Evolutionary conservation across 2,113 vertebrate genomes (phyloP), one percentile per base, ranked within the genome.

Genomic region (Cranoglanis bouderius): DNA sequence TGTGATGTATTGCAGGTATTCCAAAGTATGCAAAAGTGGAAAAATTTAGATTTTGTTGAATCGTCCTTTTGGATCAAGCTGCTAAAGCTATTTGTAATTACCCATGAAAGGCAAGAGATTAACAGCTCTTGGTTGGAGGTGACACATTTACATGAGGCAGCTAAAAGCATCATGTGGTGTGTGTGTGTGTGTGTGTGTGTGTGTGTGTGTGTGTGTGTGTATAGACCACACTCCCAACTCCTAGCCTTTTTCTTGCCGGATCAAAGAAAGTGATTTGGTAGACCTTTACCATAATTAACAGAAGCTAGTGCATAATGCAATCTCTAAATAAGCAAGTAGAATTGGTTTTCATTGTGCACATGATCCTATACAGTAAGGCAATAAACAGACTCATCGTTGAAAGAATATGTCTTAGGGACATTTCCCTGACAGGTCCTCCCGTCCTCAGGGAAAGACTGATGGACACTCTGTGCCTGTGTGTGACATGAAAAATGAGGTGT

Each of bases 121-220:
- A 87, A 84, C 89, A 83, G 78, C 85, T 49, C 53, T 89, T 82
- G 49, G 61, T 80, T 59, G 61, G 46, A 67, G 84, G 40, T 49
- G 51, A 53, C 61, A 77, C 49, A 82, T 86, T 80, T 51, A 83
- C 72, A 63, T 38, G 13, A 29, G 24, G 84, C 77, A 49, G 75
- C 86, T 85, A 57, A 77, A 81, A 59, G 51, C 32, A 67, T 82
- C 49, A 92, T 93, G 86, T 32, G 61, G 82, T 80, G 82, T 90
- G 89, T n/a, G 38, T 89, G 65, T 63, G 87, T 88, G 83, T 51
- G 38, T n/a, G 53, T 65, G 75, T 84, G 84, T 82, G 81, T 78
- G 51, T 74, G 84, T 77, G 49, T 83, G 32, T 86, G 85, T 85
- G 85, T 75, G 9, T 63, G 46, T 55, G 61, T 29, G 38, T 87